phyloP scores from a whole-genome alignment of 1,140 invertebrate genomes.

The Saccostrea echinata region DNA sequence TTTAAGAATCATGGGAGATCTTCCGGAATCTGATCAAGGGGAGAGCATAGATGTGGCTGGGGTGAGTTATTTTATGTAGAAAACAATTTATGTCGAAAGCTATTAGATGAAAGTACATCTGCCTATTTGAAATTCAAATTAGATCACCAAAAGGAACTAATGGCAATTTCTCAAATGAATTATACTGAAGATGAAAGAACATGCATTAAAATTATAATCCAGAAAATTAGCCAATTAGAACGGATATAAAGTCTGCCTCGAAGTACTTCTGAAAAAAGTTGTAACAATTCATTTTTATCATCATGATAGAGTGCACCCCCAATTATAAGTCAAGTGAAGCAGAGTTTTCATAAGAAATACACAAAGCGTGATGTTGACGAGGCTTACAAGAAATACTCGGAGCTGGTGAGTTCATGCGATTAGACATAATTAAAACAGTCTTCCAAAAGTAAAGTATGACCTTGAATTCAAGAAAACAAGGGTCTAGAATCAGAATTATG shows the following conservation, averaged over 20 bases:
- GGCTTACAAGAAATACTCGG: constrained; percentile 71
- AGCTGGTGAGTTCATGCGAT: constrained; percentile 64
- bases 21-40: constrained; percentile 66
- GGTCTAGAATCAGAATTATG: background rate
- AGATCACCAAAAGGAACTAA: too few relatives aligned
- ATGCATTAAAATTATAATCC: too few relatives aligned
- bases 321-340: constrained; percentile 62
- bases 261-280: background rate
- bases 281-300: background rate
- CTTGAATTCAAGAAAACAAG: background rate
- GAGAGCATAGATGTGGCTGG: constrained; percentile 67
- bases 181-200: too few relatives aligned
- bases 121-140: background rate
- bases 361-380: constrained; percentile 76
- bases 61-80: constrained; percentile 60
- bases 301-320: constrained; percentile 60
- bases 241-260: too few relatives aligned
- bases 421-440: background rate
- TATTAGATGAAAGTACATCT: background rate
- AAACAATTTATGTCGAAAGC: background rate
- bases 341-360: constrained; percentile 67
- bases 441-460: background rate
- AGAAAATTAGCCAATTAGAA: too few relatives aligned
- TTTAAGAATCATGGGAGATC: constrained; percentile 76
- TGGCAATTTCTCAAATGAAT: too few relatives aligned